phyloP scores from a whole-genome alignment of 2,113 vertebrate genomes.

The Misgurnus anguillicaudatus region DNA sequence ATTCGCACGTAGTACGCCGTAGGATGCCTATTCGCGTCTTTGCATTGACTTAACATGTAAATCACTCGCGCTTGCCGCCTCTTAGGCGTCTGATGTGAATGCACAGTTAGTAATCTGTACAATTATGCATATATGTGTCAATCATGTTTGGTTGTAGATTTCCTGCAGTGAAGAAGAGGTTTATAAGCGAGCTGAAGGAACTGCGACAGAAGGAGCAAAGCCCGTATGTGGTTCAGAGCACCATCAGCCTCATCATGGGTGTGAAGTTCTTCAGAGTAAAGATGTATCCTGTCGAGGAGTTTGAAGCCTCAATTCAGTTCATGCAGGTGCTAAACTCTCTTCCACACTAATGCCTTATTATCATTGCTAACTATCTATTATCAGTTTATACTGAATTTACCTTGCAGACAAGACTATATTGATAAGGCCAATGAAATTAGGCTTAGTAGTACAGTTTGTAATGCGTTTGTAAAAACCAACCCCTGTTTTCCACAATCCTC shows the following conservation, averaged over 20 bases:
- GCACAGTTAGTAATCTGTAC: too few species aligned
- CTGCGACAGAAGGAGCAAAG: constrained; percentile 94
- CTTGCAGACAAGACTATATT: too few species aligned
- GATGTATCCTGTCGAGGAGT: constrained; percentile 99
- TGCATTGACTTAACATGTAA: too few species aligned
- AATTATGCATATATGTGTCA: neutral
- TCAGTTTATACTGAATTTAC: neutral
- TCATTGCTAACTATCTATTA: neutral
- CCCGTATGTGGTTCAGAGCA: constrained; percentile 90
- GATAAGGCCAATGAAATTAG: neutral
- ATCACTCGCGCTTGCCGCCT: too few species aligned
- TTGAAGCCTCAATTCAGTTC: constrained; percentile 98
- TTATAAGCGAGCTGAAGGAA: constrained; percentile 95
- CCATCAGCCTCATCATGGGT: constrained; percentile 98
- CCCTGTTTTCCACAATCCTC: neutral
- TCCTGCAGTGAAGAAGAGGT: constrained; percentile 96
- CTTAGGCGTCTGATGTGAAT: too few species aligned
- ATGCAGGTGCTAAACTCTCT: constrained; percentile 85
- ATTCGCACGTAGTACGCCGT: too few species aligned
- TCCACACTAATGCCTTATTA: neutral
- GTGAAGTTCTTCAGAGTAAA: constrained; percentile 99
- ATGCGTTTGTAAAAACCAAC: constrained; percentile 3
- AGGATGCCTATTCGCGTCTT: too few species aligned
- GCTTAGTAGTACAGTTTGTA: constrained; percentile 7
- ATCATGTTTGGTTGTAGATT: constrained; percentile 74